Evolutionary conservation across 2,888 invertebrate genomes (phyloP).

Genomic region (Tolmerus cingulatus): DNA sequence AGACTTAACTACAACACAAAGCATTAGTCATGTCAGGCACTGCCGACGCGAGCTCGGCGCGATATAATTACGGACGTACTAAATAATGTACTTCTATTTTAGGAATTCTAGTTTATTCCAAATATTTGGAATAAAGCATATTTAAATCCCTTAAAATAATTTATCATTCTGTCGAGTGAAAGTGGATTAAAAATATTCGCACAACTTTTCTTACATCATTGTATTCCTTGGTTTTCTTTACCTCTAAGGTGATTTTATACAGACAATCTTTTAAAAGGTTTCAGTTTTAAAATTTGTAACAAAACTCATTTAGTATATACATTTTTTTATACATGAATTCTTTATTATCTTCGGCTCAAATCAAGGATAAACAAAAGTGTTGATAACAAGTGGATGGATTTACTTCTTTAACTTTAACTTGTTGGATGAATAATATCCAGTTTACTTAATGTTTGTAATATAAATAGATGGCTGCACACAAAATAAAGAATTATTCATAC

Average conservation of each 20-base stretch:
- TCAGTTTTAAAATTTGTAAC: neutral
- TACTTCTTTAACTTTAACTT: neutral
- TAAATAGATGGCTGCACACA: neutral
- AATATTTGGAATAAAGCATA: neutral
- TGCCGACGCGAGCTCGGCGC: neutral
- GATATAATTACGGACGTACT: neutral
- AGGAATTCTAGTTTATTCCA: slow-evolving; percentile 25
- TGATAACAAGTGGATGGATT: neutral
- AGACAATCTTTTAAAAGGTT: slow-evolving; percentile 37
- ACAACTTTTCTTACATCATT: slow-evolving; percentile 7
- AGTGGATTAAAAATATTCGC: slow-evolving; percentile 29
- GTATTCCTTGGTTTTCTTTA: slow-evolving; percentile 19
- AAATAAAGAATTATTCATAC: neutral
- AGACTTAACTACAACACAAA: slow-evolving; percentile 36
- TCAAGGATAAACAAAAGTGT: neutral
- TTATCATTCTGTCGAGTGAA: slow-evolving; percentile 16
- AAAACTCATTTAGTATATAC: neutral
- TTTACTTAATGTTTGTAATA: neutral
- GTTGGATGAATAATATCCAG: neutral
- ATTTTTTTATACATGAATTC: neutral
- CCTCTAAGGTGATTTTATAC: slow-evolving; percentile 1
- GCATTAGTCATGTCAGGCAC: slow-evolving; percentile 42
- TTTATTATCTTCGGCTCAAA: neutral
- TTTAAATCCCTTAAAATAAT: slow-evolving; percentile 23
- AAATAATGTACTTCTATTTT: slow-evolving; percentile 30